Evolutionary conservation across 1,140 invertebrate species (phyloP).

Genomic region (Hyles vespertilio): DNA sequence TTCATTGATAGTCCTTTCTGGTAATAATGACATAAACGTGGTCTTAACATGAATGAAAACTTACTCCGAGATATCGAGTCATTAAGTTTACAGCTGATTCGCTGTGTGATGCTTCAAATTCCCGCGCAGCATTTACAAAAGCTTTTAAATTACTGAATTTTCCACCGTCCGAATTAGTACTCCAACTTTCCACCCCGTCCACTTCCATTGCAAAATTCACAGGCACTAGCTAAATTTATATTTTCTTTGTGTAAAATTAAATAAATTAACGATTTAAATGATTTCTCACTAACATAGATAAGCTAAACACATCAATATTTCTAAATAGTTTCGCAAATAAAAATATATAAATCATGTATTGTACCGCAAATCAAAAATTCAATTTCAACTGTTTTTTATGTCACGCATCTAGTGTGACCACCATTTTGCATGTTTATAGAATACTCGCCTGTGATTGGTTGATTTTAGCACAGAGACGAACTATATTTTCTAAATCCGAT

Average conservation of each 20-base stretch:
- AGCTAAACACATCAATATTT: too few relatives aligned
- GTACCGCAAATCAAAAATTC: constrained; percentile 20
- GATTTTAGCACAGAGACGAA: too few relatives aligned
- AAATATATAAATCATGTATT: constrained; percentile 17
- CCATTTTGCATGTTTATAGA: constrained; percentile 35
- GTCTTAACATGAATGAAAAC: constrained; percentile 9
- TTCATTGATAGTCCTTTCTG: too few relatives aligned
- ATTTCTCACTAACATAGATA: too few relatives aligned
- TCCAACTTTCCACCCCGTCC: constrained; percentile 48
- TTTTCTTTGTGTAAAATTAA: neutral
- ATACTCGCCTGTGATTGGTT: constrained; percentile 22
- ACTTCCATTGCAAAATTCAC: constrained; percentile 50
- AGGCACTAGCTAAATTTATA: neutral
- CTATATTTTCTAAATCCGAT: too few relatives aligned
- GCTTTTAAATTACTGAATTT: constrained; percentile 67
- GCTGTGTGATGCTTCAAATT: constrained; percentile 69
- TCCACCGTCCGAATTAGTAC: constrained; percentile 46
- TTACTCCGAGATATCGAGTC: constrained; percentile 64
- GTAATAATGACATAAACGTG: neutral
- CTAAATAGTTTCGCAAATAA: neutral
- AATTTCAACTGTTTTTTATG: constrained; percentile 42
- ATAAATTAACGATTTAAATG: too few relatives aligned
- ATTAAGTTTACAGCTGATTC: constrained; percentile 65
- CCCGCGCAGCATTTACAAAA: constrained; percentile 64
- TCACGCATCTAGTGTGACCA: constrained; percentile 1